phyloP scores from a whole-genome alignment of 2,113 vertebrate species.

The Zosterops pallidus region DNA sequence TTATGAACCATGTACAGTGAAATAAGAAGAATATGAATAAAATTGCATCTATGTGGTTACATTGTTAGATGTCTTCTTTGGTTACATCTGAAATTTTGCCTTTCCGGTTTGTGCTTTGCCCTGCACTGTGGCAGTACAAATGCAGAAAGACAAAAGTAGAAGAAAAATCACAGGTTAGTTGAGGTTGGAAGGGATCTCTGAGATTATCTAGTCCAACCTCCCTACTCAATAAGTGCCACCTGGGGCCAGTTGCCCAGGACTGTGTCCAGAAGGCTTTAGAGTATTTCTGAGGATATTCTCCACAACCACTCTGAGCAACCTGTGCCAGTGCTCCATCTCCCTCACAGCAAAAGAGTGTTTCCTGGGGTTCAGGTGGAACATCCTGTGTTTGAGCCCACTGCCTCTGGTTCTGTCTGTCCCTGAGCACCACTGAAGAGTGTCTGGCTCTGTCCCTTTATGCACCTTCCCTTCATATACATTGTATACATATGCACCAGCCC shows the following conservation, averaged over 20 bases:
- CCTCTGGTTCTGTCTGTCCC: background rate
- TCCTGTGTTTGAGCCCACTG: background rate
- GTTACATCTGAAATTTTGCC: background rate
- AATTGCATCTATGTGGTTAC: background rate
- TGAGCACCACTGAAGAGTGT: background rate
- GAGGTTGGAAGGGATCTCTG: background rate
- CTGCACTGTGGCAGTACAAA: background rate
- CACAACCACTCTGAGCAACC: background rate
- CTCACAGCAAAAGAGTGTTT: background rate
- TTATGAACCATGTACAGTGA: background rate
- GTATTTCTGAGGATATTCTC: background rate
- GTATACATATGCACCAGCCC: fast-evolving
- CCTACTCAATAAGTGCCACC: background rate
- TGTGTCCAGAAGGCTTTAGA: fast-evolving
- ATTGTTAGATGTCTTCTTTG: background rate
- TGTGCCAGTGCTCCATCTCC: background rate
- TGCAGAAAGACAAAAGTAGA: background rate
- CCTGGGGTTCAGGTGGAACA: background rate
- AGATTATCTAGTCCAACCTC: background rate
- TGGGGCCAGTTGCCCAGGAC: background rate
- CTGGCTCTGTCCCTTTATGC: background rate
- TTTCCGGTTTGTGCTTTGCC: background rate
- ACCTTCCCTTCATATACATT: background rate
- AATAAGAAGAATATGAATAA: background rate
- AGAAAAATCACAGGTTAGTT: background rate